Evolutionary conservation across 2,113 vertebrate genomes (phyloP), one percentile per base, ranked within the genome.

Genomic region (Vombatus ursinus): DNA sequence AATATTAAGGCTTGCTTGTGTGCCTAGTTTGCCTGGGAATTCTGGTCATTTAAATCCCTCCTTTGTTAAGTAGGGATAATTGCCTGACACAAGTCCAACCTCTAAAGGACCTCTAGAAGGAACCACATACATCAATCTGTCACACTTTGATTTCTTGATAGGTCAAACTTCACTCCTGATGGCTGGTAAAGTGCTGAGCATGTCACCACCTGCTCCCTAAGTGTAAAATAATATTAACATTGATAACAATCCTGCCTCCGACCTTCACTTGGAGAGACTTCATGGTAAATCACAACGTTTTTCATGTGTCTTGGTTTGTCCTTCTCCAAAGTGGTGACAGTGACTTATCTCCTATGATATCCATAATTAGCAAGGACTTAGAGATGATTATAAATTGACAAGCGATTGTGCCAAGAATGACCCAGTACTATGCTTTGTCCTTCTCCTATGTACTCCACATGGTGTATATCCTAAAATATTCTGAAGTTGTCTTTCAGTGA

Each of bases 221-320:
- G 49, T 94, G 44, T 96, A 94, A 97, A 94, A 93, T 95, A 97
- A 77, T 91, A 77, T 97, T 94, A 95, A 19, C 49, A 94, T 96
- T 53, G 95, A n/a, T 94, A 94, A 95, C 91, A 92, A 89, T 3
- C 93, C 24, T 90, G 52, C 25, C 5, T 93, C 23, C 77, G 89
- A 22, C 31, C 47, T 50, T 89, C 8, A 92, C 24, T 91, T 93
- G 49, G 28, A 47, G 37, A 9, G 24, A 97, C 95, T 93, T 92
- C 47, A 92, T 93, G 12, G 68, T 23, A 7, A 37, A 25, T 91
- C 31, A 37, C 23, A 90, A 93, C 2, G 0, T 3, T 92, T 96
- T 92, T 93, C 28, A 92, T 91, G 9, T 95, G 95, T 95, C 19
- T 52, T 6, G 50, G 23, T 90, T 93, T 93, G 0, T 90, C 92